Percentiles rank a stretch among this genome's conserved stretches.
phyloP scores from a whole-genome alignment of 2,113 vertebrate genomes.

The Vulpes ferrilata region DNA sequence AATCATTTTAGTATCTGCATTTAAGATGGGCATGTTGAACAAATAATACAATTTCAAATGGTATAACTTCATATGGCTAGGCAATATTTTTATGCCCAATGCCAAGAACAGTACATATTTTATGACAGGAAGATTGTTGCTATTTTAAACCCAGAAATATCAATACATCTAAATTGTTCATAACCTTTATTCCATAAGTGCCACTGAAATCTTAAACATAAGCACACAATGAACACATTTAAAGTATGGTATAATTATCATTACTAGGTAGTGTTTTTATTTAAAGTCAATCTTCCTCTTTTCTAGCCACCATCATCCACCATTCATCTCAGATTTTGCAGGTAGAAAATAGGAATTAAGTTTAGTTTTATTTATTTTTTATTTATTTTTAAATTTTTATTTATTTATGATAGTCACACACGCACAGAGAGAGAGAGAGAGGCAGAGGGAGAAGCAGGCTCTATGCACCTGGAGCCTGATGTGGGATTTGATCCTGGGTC shows the following conservation, averaged over 20 bases:
- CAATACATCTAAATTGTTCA: neutral
- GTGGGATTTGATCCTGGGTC: too few species aligned
- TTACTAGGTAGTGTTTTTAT: neutral
- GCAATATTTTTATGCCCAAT: neutral
- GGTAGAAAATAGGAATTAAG: neutral
- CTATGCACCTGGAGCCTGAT: too few species aligned
- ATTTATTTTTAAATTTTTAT: too few species aligned
- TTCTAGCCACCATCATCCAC: neutral
- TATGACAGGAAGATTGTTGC: neutral
- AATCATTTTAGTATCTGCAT: neutral
- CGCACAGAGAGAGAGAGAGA: too few species aligned
- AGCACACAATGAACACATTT: neutral
- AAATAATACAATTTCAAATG: neutral
- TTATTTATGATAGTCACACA: too few species aligned
- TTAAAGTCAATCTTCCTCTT: neutral
- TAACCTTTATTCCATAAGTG: neutral
- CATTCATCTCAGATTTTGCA: neutral
- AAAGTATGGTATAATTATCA: neutral
- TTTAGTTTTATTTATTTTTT: neutral
- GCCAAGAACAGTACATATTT: constrained; percentile 21
- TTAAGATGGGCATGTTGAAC: neutral
- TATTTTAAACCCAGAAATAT: constrained; percentile 14
- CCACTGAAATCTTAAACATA: constrained; percentile 19
- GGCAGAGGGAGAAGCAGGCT: too few species aligned
- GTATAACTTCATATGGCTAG: neutral